Base-by-base conservation (phyloP, 1,140 invertebrate species). In the Brachionus angularis region DNA sequence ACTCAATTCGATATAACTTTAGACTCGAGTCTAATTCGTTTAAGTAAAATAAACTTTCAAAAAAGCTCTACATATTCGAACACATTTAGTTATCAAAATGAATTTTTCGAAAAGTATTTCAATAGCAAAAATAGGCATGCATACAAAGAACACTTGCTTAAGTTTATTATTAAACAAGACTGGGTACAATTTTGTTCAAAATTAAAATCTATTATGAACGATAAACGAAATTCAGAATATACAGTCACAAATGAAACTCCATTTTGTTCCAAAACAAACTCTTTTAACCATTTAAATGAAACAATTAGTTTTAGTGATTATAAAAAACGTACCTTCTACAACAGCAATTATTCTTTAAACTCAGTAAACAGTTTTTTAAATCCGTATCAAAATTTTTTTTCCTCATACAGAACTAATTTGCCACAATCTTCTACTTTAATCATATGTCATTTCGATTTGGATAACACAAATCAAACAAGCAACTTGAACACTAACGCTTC, bases 21-120 rank as follows among this genome's bases (percentile, higher is more conserved):
- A 3, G 21, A 21, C 18, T 21, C 47, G 21, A 67, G 62, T 67
- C 31, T 67, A 25, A 34, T 47, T 23, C 62, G 33, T 3, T 27
- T 67, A 25, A 67, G n/a, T 29, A 39, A 67, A 23, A 23, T n/a
- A 7, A 39, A 25, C 3, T 1, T 16, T 8, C 25, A 31, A 2
- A 1, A 10, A 1, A 29, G 27, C 27, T 5, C 39, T 23, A 10
- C 7, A 1, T n/a, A 39, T n/a, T 10, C 21, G 8, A 49, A 47
- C 8, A 50, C 46, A 5, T 16, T 67, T 33, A 67, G 29, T 16
- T 67, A 67, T 47, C 62, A 67, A 14, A 67, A 67, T 50, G 62
- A 67, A 50, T 67, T 47, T 50, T 67, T 67, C 18, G 62, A 67
- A 16, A 46, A 50, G 33, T 67, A 47, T 67, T 67, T 67, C 16